Base-by-base conservation (phyloP, 2,113 vertebrate genomes). In the Chaetorhynchus papuensis region DNA sequence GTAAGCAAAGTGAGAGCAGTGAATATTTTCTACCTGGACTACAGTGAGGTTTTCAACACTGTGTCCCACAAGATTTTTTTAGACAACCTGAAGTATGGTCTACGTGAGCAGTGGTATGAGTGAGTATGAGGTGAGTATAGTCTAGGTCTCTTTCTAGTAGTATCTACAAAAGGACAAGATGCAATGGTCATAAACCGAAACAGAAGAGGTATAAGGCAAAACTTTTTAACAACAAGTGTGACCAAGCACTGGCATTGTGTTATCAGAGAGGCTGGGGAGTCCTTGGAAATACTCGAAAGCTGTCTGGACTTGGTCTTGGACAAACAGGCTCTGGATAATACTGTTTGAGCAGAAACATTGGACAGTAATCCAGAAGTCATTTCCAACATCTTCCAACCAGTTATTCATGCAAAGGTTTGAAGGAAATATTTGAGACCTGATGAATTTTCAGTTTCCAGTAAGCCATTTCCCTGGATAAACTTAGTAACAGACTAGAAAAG, bases 221-320 rank as follows among this genome's bases (percentile, higher is more conserved):
- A 53, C 0, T 1, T 13, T 82, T 70, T 70, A 65, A 42, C 3
- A 10, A 4, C 1, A 1, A 72, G 3, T 6, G 27, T 33, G 19
- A 74, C 14, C 1, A 5, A 45, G 9, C 18, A 39, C 24, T 42
- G 23, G 1, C 16, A 54, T 9, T 47, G 11, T 17, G 60, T 82
- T 10, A 16, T 31, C 8, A 49, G 21, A 42, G 17, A 64, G 10
- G 2, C 13, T 68, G 20, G 5, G 9, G 7, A 68, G 3, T 60
- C 23, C 22, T 19, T 63, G 14, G 12, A 61, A 72, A 28, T 13
- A 41, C 1, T 30, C 35, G 63, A 68, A 86, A 66, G 5, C 2
- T 89, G 2, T 63, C 17, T 47, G 18, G 26, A 41, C 19, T 45
- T 71, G 2, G 1, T 53, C 5, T 16, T 82, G 5, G 37, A 9